Conservation (phyloP, 2,113 vertebrate genomes). For the Indri indri region DNA sequence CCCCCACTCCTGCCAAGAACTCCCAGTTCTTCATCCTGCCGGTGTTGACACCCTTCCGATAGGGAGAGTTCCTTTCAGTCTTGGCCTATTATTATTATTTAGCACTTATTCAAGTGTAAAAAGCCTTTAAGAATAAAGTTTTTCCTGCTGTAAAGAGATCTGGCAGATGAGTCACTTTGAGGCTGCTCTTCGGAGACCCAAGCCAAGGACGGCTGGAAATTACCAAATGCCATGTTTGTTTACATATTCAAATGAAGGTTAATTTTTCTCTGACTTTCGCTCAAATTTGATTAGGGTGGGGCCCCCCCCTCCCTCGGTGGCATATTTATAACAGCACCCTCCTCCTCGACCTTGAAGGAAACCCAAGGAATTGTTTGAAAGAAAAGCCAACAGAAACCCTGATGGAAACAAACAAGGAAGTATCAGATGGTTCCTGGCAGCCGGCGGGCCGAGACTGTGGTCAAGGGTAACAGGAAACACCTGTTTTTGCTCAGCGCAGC, state of each 20-base stretch:
- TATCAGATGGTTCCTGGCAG: too few relatives aligned
- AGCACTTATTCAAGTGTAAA: slow-evolving; percentile 83
- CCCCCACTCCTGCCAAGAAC: slow-evolving; percentile 83
- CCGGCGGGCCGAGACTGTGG: fast-evolving
- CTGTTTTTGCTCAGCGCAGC: neutral
- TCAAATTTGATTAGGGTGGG: slow-evolving; percentile 81
- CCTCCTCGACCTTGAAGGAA: slow-evolving; percentile 79
- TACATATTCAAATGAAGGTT: slow-evolving; percentile 83
- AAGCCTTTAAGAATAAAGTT: slow-evolving; percentile 76
- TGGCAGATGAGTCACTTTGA: slow-evolving; percentile 66
- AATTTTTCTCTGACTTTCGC: slow-evolving; percentile 78
- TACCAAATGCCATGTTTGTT: slow-evolving; percentile 68
- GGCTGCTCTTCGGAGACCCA: slow-evolving; percentile 58
- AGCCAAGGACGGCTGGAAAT: slow-evolving; percentile 71
- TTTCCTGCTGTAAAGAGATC: slow-evolving; percentile 40
- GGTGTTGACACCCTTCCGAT: slow-evolving; percentile 82
- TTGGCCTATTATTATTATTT: slow-evolving; percentile 84
- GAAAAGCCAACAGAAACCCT: slow-evolving; percentile 27
- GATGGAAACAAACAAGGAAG: neutral
- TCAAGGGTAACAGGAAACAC: neutral
- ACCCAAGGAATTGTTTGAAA: slow-evolving; percentile 50
- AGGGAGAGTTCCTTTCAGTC: slow-evolving; percentile 76
- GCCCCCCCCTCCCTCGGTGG: slow-evolving; percentile 41
- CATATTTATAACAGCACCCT: slow-evolving; percentile 54
- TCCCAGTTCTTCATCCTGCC: slow-evolving; percentile 84